Base-by-base conservation (phyloP, 1,140 invertebrate genomes). In the Diuraphis noxia region DNA sequence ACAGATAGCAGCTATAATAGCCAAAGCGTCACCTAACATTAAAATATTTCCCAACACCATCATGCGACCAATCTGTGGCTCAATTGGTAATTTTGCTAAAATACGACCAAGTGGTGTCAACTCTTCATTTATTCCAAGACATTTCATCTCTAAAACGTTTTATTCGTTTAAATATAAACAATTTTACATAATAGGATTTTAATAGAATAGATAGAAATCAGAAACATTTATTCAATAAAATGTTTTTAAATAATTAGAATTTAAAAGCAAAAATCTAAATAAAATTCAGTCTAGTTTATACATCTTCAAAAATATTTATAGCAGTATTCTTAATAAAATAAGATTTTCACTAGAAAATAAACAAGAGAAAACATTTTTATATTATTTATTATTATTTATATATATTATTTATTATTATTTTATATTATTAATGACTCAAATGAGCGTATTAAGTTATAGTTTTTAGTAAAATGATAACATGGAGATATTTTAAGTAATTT, bases 51-150 rank as follows among this genome's bases (percentile, higher is more conserved):
- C 98, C 38, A 99, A 94, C 38, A 99, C 96, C 95, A 99, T 96
- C 98, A 99, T 99, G 94, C 98, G 99, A 3, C 98, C 98, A 10
- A 99, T 95, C 41, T 98, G 95, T 0, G 98, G 98, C 93, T 99
- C 98, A 89, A 99, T 96, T 0, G 98, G 98, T 93, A 99, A 94
- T 92, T 97, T 96, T 1, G 98, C 98, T n/a, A 99, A 94, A 92
- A 99, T 98, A 92, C 96, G 96, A 1, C 98, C 98, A 2, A 99
- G 94, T 0, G 98, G 97, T 0, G 98, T 98, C 43, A 99, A 94
- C 89, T 98, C 97, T 93, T 98, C 98, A 91, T 96, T 95, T 2
- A 93, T 93, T 94, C 98, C 97, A 92, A 99, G 94, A 93, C 98
- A 98, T 93, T 98, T 97, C 96, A 98, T 96, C 93, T 98, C 97